Percentiles rank a stretch among this genome's conserved stretches.
These are phyloP conservation scores for Chaitophorus viminalis DNA, from an alignment of 2,888 invertebrate genomes.

Conservation along the genomic window DNA sequence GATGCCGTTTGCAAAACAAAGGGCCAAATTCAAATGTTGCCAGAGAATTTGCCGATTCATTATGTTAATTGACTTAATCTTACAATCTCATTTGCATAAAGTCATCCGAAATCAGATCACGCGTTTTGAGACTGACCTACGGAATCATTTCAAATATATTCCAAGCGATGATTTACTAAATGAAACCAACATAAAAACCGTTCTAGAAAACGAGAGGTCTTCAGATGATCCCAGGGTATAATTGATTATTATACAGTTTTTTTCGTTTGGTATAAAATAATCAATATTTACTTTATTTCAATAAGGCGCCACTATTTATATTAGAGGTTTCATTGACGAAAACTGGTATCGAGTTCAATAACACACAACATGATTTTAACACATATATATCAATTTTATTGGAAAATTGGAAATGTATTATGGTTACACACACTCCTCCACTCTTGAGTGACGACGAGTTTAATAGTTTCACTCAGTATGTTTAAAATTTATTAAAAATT, in stretches of 20 bases:
- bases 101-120: slow-evolving; percentile 30
- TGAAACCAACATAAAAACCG: neutral
- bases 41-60: slow-evolving; percentile 27
- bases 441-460: slow-evolving; percentile 6
- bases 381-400: slow-evolving; percentile 29
- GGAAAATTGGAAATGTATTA: slow-evolving; percentile 38
- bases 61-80: slow-evolving; percentile 18
- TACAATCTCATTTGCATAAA: slow-evolving; percentile 31
- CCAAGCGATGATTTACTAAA: slow-evolving; percentile 10
- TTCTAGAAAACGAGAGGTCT: slow-evolving; percentile 1
- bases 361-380: slow-evolving; percentile 9
- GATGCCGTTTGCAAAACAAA: slow-evolving; percentile 11
- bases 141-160: slow-evolving; percentile 29
- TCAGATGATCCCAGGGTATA: slow-evolving; percentile 38
- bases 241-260: neutral
- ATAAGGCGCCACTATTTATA: slow-evolving; percentile 35
- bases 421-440: slow-evolving; percentile 22
- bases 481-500: neutral
- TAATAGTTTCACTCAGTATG: slow-evolving; percentile 4
- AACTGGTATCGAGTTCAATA: neutral
- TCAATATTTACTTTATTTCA: neutral
- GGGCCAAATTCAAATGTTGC: slow-evolving; percentile 41
- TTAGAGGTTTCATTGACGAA: slow-evolving; percentile 24
- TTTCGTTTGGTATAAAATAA: neutral
- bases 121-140: slow-evolving; percentile 6